Base-by-base conservation (phyloP, 2,888 invertebrate species). In the Eremobia ochroleuca region DNA sequence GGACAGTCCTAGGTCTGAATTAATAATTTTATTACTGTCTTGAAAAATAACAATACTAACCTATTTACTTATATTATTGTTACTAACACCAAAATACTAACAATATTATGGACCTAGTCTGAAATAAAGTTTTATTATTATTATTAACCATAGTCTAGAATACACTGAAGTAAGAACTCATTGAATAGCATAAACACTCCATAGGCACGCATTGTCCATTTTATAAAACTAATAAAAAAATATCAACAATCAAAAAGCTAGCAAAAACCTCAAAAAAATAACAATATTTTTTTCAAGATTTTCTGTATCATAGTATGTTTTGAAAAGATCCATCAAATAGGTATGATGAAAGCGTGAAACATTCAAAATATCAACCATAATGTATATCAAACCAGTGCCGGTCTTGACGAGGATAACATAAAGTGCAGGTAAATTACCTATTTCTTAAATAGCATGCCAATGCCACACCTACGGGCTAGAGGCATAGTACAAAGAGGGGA, bases 341-440 rank as follows among this genome's bases (percentile, higher is more conserved):
- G 31, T 49, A 49, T 25, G 31, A 67, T 25, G 31, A 67, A 49
- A 49, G 1, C 34, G n/a, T n/a, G 34, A n/a, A 49, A n/a, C 31
- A n/a, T 34, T n/a, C 3, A 34, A 34, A 52, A 21, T n/a, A 55
- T 34, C 25, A 61, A 25, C 11, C 34, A 2, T 2, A 61, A 61
- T 25, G 13, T 31, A 31, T 21, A 25, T 13, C 13, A 46, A 46
- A 40, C 37, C n/a, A 31, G 31, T 25, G 25, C 37, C 46, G 5
- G 13, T 49, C 11, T 55, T 21, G 34, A 15, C 46, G 2, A 49
- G 46, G 31, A 55, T 64, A 71, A 64, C 52, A 52, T 69, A 65
- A 59, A 73, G 40, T 49, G 1, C 66, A 70, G 68, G 64, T 66
- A 79, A 62, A 37, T 37, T 37, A 37, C 37, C 37, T 28, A 64